Base-by-base conservation (phyloP, 2,888 invertebrate species). In the Vanessa cardui region DNA sequence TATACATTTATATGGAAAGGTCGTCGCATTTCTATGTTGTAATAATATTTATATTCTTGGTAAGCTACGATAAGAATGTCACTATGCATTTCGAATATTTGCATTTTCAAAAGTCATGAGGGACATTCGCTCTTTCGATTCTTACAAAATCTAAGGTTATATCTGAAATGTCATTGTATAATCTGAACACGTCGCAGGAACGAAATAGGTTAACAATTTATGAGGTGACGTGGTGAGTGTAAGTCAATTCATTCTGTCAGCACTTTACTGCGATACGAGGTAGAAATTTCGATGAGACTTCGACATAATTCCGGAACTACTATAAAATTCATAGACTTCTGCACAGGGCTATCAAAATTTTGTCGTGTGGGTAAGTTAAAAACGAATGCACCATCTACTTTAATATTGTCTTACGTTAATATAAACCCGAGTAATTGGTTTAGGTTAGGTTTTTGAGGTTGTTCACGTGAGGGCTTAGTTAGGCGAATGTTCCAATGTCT, bases 181-280 rank as follows among this genome's bases (percentile, higher is more conserved):
- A 69, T 52, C 68, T 26, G 46, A 64, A 64, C 68, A 70, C 66
- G 71, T 64, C 64, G 59, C 61, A 50, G 52, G 54, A 62, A 54
- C 64, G 66, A 68, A 72, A 70, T 70, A 68, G 66, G 69, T 69
- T 72, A 68, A 68, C 68, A 70, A 72, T 68, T 68, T 72, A 66
- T 63, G 61, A 58, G 58, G 26, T 33, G 60, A 63, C 45, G 60
- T 33, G 69, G 56, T 59, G 62, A 62, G 62, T 49, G 62, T 60
- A 63, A 63, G 60, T 67, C 63, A 59, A 72, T 68, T 70, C 67
- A 61, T 70, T 68, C 47, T 64, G 58, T 63, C 68, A 67, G 68
- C 59, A 70, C 62, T 70, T 65, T 62, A 60, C 49, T 6, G 52
- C n/a, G 20, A 56, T 45, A n/a, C 65, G 46, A 54, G 20, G 33